Evolutionary conservation across 2,888 invertebrate species (phyloP), one percentile per base, ranked within the genome.

Genomic region (Nephrotoma guestfalica): DNA sequence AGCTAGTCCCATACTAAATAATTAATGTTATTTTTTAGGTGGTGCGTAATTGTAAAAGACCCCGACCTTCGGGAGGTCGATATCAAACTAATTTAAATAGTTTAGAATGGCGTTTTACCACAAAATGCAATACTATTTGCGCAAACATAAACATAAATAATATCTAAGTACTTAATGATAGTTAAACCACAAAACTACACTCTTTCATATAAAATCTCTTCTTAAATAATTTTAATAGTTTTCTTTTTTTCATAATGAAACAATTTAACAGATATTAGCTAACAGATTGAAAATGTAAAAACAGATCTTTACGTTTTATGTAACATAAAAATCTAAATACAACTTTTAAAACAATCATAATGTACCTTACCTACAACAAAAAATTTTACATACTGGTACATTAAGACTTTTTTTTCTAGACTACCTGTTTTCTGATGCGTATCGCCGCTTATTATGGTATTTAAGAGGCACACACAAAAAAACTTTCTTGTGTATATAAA

Each of bases 401-500:
- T 71, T 71, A 71, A 71, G 30, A 71, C 30, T 71, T 71, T 30
- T 30, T 57, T 71, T 71, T 71, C 71, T 71, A 71, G 71, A 84
- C 84, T 84, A 84, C 84, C 84, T 84, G 84, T 42, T 84, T 84
- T 84, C 15, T 84, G 84, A 84, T 84, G 84, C 84, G 84, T 84
- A 84, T 84, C 84, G 84, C 84, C 84, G 84, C 84, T 84, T 84
- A 84, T 84, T 84, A 84, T 84, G 84, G 41, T 84, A 84, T 84
- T 84, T 84, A 41, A 84, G 84, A 71, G 71, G 71, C 30, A 30
- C 71, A 71, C 71, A 71, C 51, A 71, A 57, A 71, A 71, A 71
- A 57, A 57, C 71, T 71, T 71, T 30, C 30, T 30, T 30, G 71
- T 71, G 71, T 71, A 30, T 30, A 6, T 71, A 71, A 30, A 71